Percentiles rank a stretch among this genome's conserved stretches.
phyloP scores from a whole-genome alignment of 1,140 invertebrate species.

The Cecropterus lyciades region DNA sequence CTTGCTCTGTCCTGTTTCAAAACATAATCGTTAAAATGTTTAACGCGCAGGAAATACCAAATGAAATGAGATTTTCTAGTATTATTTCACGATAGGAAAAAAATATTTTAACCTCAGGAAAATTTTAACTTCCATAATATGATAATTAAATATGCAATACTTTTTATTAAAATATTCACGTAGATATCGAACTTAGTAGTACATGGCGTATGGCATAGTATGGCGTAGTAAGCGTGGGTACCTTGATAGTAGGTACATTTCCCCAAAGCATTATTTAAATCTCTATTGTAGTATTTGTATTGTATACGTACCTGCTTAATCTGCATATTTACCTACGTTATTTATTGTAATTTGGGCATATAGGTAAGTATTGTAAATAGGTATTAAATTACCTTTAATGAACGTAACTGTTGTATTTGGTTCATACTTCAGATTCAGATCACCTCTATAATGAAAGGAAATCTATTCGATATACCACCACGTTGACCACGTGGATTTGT shows the following conservation, averaged over 20 bases:
- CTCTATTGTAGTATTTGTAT: too few species aligned
- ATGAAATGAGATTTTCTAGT: constrained; percentile 18
- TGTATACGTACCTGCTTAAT: too few species aligned
- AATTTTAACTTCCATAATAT: neutral
- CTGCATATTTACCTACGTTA: too few species aligned
- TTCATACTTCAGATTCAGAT: too few species aligned
- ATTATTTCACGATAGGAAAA: neutral
- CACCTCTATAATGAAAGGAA: too few species aligned
- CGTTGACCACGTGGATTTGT: too few species aligned
- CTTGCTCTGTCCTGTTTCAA: constrained; percentile 71
- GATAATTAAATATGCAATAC: neutral
- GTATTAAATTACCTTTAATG: too few species aligned
- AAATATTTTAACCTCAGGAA: neutral
- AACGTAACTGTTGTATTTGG: too few species aligned
- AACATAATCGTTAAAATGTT: constrained; percentile 69
- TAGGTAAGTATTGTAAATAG: too few species aligned
- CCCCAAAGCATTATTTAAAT: too few species aligned
- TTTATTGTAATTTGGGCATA: too few species aligned
- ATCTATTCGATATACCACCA: too few species aligned
- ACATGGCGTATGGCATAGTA: neutral
- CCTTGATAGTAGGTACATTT: neutral
- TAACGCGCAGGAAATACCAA: constrained; percentile 44
- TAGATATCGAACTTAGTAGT: neutral
- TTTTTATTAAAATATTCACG: neutral
- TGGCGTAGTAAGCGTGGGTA: neutral